Base-by-base conservation (phyloP, 2,113 vertebrate genomes). In the Spheniscus mendiculus region DNA sequence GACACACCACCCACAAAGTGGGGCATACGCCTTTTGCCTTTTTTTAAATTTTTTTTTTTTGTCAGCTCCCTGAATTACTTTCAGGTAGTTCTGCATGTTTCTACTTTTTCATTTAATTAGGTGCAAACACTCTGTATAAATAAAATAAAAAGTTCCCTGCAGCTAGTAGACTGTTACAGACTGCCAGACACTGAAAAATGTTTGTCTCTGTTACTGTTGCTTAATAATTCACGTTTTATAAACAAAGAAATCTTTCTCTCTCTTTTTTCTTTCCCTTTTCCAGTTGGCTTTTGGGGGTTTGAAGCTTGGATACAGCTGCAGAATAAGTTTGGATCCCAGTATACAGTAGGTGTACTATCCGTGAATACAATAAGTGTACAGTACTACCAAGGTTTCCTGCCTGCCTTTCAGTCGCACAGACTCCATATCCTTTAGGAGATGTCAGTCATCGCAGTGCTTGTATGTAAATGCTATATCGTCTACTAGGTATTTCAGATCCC, bases 211-310 rank as follows among this genome's bases (percentile, higher is more conserved):
- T 93, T 93, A 66, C 81, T 69, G 29, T 88, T 97, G 92, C 95
- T 96, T 95, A 89, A 97, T 97, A 97, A 97, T 94, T 97, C 92
- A 91, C 20, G 1, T 94, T 92, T 91, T 96, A 94, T 89, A 97
- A 97, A 98, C 96, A 97, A 97, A 97, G 96, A 84, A 92, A 96
- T 97, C 96, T 95, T 98, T 97, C 93, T 97, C 84, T 91, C 0
- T 15, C 47, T 96, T 91, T 87, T 84, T 86, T 65, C 56, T 83
- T 62, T 82, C 45, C 34, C 6, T 26, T 93, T 88, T 94, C 79
- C 72, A 87, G 49, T 92, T 74, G 74, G 66, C 29, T 96, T 95
- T 95, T 85, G 27, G 83, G 82, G 63, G 32, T 76, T 96, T 86
- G 89, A 97, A 91, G 69, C 69, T 71, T 90, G 72, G 56, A 87